Evolutionary conservation across 2,888 invertebrate species (phyloP).

Genomic region (Drosophila mimetica): DNA sequence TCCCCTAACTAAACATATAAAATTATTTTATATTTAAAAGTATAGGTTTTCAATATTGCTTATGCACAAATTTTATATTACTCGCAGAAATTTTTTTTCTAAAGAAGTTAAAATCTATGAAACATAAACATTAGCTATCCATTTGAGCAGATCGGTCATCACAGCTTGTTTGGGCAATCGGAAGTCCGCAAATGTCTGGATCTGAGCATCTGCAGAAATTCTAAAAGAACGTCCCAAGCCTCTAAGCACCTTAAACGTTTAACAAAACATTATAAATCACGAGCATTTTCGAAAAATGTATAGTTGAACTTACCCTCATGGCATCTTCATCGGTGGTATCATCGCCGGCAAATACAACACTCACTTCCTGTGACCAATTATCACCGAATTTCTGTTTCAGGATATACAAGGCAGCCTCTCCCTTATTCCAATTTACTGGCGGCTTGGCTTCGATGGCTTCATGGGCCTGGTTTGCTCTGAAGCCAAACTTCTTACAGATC

Average conservation of each 20-base stretch:
- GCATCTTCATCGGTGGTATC: constrained; percentile 96
- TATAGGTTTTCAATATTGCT: background rate
- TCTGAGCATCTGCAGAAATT: constrained; percentile 88
- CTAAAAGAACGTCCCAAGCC: constrained; percentile 91
- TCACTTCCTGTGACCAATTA: constrained; percentile 89
- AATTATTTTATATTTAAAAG: background rate
- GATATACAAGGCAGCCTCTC: constrained; percentile 90
- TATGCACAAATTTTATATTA: background rate
- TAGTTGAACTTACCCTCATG: constrained; percentile 88
- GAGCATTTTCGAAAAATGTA: background rate
- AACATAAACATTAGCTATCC: constrained; percentile 85
- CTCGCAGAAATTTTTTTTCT: constrained; percentile 1
- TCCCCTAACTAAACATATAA: constrained; percentile 1
- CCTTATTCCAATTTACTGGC: constrained; percentile 86
- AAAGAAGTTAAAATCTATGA: constrained; percentile 31
- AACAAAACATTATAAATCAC: constrained; percentile 5
- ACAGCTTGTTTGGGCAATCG: constrained; percentile 89
- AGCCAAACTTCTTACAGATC: constrained; percentile 88
- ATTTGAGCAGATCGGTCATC: constrained; percentile 89
- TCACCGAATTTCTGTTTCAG: constrained; percentile 89
- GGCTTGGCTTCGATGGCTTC: constrained; percentile 91
- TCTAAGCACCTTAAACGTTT: constrained; percentile 86
- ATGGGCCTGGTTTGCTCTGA: constrained; percentile 88
- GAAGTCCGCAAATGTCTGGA: constrained; percentile 89
- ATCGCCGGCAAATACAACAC: constrained; percentile 94